A percentile compares a stretch with the other conserved stretches of the same genome.
Conservation (phyloP, 2,113 vertebrate species). For the Leptosomus discolor region DNA sequence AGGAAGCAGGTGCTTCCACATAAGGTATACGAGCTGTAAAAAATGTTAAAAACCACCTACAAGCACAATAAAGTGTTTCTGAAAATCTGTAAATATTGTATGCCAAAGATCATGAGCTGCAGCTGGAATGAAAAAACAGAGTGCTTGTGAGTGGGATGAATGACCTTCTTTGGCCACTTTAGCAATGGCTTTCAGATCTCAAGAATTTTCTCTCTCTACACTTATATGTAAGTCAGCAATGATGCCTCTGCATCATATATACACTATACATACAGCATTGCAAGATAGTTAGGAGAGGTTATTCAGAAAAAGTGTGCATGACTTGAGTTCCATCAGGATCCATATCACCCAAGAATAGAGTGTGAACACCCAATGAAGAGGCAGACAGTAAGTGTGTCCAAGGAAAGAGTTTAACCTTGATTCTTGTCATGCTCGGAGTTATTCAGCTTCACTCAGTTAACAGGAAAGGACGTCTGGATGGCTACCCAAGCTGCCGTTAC, state of each 20-base stretch:
- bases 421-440: not conserved
- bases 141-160: not conserved
- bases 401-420: not conserved
- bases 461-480: not conserved
- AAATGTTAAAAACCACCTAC: not conserved
- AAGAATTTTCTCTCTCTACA: not conserved
- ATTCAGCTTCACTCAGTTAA: not conserved
- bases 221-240: not conserved
- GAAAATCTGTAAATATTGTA: not conserved
- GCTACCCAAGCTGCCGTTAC: not conserved
- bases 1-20: not conserved
- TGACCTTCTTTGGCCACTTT: not conserved
- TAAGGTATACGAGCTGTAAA: not conserved
- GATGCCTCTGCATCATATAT: not conserved
- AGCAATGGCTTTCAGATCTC: not conserved
- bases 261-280: not conserved
- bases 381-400: not conserved
- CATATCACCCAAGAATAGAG: not conserved
- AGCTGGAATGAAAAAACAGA: not conserved
- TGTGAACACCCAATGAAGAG: not conserved
- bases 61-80: not conserved
- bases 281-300: not conserved
- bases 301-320: not conserved
- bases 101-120: not conserved
- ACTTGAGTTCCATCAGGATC: not conserved